Conservation (phyloP, 2,113 vertebrate species). For the Hystrix cristata region DNA sequence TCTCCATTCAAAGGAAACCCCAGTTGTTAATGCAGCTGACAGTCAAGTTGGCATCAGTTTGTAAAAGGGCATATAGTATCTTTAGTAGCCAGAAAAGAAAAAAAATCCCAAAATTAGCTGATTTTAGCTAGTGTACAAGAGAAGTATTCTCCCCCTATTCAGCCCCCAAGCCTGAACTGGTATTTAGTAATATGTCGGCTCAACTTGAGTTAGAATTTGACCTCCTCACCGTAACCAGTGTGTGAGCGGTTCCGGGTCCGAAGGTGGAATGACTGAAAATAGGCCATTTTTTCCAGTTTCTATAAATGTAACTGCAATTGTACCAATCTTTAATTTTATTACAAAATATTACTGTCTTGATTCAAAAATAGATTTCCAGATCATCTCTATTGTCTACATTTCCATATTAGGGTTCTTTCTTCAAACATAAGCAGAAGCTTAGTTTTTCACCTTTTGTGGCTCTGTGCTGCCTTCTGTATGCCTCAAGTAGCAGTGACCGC, state of each 20-base stretch:
- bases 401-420: background rate
- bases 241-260: background rate
- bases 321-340: background rate
- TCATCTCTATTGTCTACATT: background rate
- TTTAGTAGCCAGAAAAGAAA: slow-evolving; percentile 13
- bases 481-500: background rate
- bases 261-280: slow-evolving; percentile 36
- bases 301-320: background rate
- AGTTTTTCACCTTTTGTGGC: background rate
- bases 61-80: background rate
- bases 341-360: background rate
- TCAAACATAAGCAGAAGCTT: background rate
- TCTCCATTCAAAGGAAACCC: background rate
- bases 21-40: background rate
- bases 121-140: background rate
- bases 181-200: slow-evolving; percentile 10
- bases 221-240: background rate
- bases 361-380: slow-evolving; percentile 40
- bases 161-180: background rate
- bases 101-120: background rate
- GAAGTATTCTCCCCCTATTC: background rate
- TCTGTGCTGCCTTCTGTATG: background rate
- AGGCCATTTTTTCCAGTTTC: background rate
- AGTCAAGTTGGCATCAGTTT: background rate
- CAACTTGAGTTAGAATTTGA: slow-evolving; percentile 8